These are phyloP conservation scores for Pseudorectes ferrugineus DNA, from an alignment of 2,113 vertebrate species.

Conservation along the genomic window DNA sequence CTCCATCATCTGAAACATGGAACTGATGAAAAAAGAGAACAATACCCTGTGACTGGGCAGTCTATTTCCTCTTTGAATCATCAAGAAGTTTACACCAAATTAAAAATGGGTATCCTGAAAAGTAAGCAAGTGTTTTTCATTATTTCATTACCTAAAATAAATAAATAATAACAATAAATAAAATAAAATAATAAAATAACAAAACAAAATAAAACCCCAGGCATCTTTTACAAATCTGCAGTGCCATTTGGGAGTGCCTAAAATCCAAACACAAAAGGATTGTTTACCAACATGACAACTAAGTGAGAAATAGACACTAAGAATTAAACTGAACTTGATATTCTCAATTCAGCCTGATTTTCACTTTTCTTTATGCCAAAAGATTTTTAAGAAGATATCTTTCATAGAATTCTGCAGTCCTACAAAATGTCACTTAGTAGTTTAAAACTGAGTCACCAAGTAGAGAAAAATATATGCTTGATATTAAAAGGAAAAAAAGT, in stretches of 20 bases:
- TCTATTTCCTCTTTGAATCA: constrained; percentile 41
- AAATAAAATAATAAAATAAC: background rate
- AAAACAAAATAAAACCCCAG: background rate
- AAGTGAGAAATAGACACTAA: background rate
- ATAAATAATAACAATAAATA: background rate
- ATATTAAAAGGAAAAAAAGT: background rate
- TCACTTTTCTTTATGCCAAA: background rate
- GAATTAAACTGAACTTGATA: background rate
- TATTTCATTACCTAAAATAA: background rate
- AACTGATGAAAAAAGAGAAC: constrained; percentile 52
- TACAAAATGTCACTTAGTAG: background rate
- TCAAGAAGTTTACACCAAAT: constrained; percentile 12
- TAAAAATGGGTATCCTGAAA: background rate
- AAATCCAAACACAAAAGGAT: constrained; percentile 6
- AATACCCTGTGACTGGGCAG: constrained; percentile 31
- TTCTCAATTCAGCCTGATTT: background rate
- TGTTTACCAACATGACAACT: background rate
- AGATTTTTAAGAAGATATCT: background rate
- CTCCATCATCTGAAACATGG: constrained; percentile 40
- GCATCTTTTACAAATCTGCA: background rate
- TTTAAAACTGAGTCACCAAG: background rate
- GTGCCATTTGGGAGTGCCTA: background rate
- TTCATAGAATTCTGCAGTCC: background rate
- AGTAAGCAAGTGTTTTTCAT: background rate
- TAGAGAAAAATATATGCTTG: background rate